Evolutionary conservation across 2,113 vertebrate species (phyloP), one percentile per base, ranked within the genome.

Genomic region (Eulacestoma nigropectus): DNA sequence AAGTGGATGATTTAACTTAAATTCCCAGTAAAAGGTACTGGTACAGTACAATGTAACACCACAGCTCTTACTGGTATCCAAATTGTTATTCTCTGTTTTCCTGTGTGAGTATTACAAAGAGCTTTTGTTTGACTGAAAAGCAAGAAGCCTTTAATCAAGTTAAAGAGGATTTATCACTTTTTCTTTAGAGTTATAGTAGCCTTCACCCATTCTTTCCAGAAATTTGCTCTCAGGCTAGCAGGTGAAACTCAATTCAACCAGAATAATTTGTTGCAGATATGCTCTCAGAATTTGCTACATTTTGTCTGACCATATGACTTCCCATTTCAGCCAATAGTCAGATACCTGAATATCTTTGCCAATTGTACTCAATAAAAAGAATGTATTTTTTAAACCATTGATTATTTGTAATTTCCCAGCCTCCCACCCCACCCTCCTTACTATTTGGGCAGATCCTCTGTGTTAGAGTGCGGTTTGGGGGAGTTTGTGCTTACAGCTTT

Each of bases 381-480:
- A 29, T 47, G 3, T 8, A 17, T 35, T 70, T 82, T 83, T 75
- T 7, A 20, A 59, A 75, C 4, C 6, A 33, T 7, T 55, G 17
- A 26, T 60, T 62, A 19, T 50, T 89, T 83, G 2, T 25, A 72
- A 23, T 25, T 60, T 59, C 11, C 11, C 9, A 19, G 3, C 4
- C 11, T 42, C 16, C 27, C 41, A 20, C 14, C 4, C 9, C 16
- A 26, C 3, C 5, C 4, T 4, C 26, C 20, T 47, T 11, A 17
- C 19, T 49, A 11, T 53, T 23, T 55, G 32, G 26, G 11, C 8
- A 47, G 22, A 46, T 55, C 3, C 9, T 55, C 13, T 25, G 25
- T 46, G n/a, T 65, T 81, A 56, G 17, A 82, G 18, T 30, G 11
- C 0, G 0, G 10, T 56, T 60, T 42, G 10, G 5, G 3, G 9